Percentiles rank a stretch among this genome's conserved stretches.
Conservation (phyloP, 2,888 invertebrate species). For the Iphiclides podalirius region DNA sequence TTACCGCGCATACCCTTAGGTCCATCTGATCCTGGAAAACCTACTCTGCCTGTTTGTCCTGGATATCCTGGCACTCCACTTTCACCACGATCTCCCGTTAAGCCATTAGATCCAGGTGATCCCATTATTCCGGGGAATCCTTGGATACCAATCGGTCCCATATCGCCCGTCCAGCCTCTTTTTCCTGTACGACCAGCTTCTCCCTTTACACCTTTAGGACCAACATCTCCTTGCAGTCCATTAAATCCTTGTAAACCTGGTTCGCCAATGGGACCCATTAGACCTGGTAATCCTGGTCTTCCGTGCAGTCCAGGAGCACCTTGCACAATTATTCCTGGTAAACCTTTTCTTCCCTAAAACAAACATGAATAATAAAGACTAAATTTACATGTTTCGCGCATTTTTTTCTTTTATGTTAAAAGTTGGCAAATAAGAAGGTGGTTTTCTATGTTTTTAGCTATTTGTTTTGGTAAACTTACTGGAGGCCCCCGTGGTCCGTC, state of each 20-base stretch:
- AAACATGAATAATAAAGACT: too few relatives aligned
- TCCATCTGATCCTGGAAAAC: conserved; percentile 55
- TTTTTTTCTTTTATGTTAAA: too few relatives aligned
- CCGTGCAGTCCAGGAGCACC: conserved; percentile 87
- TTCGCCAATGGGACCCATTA: conserved; percentile 79
- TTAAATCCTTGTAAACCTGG: conserved; percentile 66
- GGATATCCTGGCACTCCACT: conserved; percentile 80
- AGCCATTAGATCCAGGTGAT: conserved; percentile 49
- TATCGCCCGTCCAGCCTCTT: conserved; percentile 56
- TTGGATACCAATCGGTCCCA: conserved; percentile 55
- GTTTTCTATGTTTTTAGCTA: too few relatives aligned
- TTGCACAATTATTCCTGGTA: conserved; percentile 60
- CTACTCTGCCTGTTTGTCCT: conserved; percentile 87
- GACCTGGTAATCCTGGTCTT: conserved; percentile 86
- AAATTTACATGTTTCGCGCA: too few relatives aligned
- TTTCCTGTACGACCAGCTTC: conserved; percentile 65
- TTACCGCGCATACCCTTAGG: conserved; percentile 48
- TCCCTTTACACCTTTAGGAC: conserved; percentile 80
- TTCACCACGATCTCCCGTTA: conserved; percentile 64
- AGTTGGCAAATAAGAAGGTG: too few relatives aligned
- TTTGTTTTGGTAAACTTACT: too few relatives aligned
- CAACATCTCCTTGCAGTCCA: conserved; percentile 60
- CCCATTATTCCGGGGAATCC: conserved; percentile 66
- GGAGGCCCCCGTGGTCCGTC: conserved; percentile 78
- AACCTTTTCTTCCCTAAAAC: conserved; percentile 66